Base-by-base conservation (phyloP, 2,797 vertebrate species). In the Nyctalus aviator region DNA sequence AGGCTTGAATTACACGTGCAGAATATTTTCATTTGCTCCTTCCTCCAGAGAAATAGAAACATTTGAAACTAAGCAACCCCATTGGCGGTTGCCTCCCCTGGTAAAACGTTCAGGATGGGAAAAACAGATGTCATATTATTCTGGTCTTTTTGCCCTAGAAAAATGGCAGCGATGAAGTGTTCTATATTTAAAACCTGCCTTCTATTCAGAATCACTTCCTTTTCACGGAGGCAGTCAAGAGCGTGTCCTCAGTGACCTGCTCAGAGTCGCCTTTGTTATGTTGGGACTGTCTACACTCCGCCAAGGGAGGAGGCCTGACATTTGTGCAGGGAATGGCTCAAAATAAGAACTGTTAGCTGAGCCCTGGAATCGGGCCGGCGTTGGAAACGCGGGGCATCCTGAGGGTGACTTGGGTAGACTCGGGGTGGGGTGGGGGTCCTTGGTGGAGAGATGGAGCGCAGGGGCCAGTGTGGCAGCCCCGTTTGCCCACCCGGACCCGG, bases 1-100 rank as follows among this genome's bases (percentile, higher is more conserved):
- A 98, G 97, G 93, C 96, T 98, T 97, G 97, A 97, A 98, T 98
- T 96, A 93, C 69, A 66, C 9, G 0, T 92, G 72, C 96, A 92
- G 55, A 83, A 78, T 96, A 96, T 95, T 96, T 35, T 57, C 53
- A 1, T 95, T 93, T 96, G 88, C 88, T 79, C 94, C 68, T 96
- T 93, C 66, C 37, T 46, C 62, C 91, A 75, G 84, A 89, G 95
- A 94, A 92, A 84, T 79, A 84, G 59, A n/a, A 69, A 69, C 48
- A 12, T 88, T 84, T 82, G 66, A 76, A 55, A 94, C 77, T 89
- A 88, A 96, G 78, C 64, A 88, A 37, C 64, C 25, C 69, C 82
- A 6, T 82, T 82, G 88, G 76, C 73, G n/a, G 78, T 86, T 92
- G 88, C 82, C 73, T 96, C 27, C 79, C 90, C 15, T n/a, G 14